phyloP scores from a whole-genome alignment of 2,797 vertebrate genomes.

The Poecilia picta region DNA sequence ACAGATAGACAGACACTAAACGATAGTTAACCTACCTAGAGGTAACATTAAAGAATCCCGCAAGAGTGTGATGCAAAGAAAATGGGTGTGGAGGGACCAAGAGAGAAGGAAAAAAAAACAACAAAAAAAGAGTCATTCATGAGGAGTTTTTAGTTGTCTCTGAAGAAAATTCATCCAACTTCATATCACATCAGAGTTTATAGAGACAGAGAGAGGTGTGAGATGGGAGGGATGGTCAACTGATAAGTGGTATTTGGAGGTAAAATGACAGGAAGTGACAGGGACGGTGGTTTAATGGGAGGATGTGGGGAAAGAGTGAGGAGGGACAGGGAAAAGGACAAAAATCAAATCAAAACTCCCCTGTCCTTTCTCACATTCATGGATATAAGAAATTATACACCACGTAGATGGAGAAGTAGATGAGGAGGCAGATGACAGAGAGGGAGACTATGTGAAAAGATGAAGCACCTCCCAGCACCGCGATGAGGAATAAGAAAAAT shows the following conservation, averaged over 20 bases:
- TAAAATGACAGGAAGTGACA: constrained; percentile 57
- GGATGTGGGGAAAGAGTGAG: constrained; percentile 41
- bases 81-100: constrained; percentile 79
- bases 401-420: constrained; percentile 86
- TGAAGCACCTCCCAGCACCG: constrained; percentile 85
- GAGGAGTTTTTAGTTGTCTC: constrained; percentile 70
- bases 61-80: constrained; percentile 82
- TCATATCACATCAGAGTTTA: constrained; percentile 73
- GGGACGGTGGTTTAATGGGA: constrained; percentile 55
- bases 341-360: constrained; percentile 61
- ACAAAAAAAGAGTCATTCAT: constrained; percentile 71
- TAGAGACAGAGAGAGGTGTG: constrained; percentile 62
- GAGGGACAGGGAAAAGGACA: constrained; percentile 50
- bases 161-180: constrained; percentile 81
- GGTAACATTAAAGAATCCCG: constrained; percentile 84
- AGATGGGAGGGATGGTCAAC: constrained; percentile 46
- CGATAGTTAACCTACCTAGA: constrained; percentile 87
- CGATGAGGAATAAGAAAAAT: constrained; percentile 88
- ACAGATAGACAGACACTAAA: constrained; percentile 87
- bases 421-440: constrained; percentile 84
- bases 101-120: constrained; percentile 69
- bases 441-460: constrained; percentile 85
- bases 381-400: constrained; percentile 84
- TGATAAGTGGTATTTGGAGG: constrained; percentile 47
- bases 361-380: constrained; percentile 75